A percentile compares a stretch with the other conserved stretches of the same genome.
Conservation (phyloP, 2,888 invertebrate species). For the Alviniconcha strummeri region DNA sequence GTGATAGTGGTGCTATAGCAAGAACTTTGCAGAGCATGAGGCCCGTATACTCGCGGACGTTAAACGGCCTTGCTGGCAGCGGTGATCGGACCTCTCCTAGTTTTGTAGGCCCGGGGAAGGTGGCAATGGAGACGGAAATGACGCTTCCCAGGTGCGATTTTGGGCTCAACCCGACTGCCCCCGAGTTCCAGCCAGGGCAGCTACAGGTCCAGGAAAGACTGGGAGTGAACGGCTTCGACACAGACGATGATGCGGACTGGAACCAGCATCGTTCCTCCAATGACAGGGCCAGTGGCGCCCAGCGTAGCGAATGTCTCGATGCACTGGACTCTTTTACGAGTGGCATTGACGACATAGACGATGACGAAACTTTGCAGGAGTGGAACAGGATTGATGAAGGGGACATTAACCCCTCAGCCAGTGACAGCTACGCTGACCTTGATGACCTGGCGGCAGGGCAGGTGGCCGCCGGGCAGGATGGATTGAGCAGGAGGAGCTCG, state of each 20-base stretch:
- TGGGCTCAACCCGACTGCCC: conserved; percentile 30
- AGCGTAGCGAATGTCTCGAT: not conserved
- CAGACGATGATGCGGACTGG: not conserved
- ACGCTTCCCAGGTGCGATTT: not conserved
- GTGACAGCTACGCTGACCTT: not conserved
- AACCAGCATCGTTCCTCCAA: not conserved
- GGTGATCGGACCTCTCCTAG: no score
- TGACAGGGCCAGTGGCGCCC: not conserved
- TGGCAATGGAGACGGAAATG: not conserved
- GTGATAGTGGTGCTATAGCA: not conserved
- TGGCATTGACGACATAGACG: not conserved
- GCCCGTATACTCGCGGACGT: no score
- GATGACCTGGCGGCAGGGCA: not conserved
- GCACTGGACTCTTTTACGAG: not conserved
- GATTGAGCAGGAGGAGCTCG: conserved; percentile 52
- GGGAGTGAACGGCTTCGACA: not conserved
- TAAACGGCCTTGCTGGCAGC: no score
- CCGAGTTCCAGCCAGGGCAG: conserved; percentile 32
- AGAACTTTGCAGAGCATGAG: no score
- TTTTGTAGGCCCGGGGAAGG: no score
- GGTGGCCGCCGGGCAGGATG: not conserved
- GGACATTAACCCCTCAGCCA: not conserved
- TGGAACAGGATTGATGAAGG: not conserved
- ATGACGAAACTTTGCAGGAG: not conserved
- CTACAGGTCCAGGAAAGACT: no score